A percentile compares a stretch with the other conserved stretches of the same genome.
These are phyloP conservation scores for Crotophaga sulcirostris DNA, from an alignment of 2,113 vertebrate genomes.

Conservation along the genomic window DNA sequence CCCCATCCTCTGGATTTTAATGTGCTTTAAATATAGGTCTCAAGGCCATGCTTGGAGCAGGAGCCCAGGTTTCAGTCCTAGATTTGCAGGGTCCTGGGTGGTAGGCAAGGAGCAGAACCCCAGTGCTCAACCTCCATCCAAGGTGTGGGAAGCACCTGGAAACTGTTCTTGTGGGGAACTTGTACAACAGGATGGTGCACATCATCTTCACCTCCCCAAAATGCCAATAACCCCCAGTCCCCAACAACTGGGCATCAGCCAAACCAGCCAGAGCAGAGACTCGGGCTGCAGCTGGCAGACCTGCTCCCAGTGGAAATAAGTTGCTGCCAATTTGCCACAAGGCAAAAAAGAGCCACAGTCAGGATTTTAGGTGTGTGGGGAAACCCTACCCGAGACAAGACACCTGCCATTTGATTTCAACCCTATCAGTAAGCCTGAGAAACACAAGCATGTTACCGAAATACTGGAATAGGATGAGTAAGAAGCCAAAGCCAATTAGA, in stretches of 20 bases:
- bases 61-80: background rate
- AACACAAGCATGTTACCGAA: background rate
- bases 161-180: no score
- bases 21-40: background rate
- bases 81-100: background rate
- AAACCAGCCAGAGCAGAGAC: background rate
- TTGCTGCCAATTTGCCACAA: background rate
- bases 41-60: accelerated
- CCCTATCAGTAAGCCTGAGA: background rate
- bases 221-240: background rate
- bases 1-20: background rate
- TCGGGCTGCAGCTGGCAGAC: background rate
- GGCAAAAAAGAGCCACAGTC: background rate
- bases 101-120: background rate
- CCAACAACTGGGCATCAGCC: background rate
- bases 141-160: background rate
- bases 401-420: background rate
- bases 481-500: background rate
- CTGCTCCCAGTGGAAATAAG: background rate
- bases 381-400: no score
- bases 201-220: background rate
- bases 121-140: background rate
- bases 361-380: background rate
- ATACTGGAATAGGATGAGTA: accelerated
- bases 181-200: no score